Evolutionary conservation across 2,113 vertebrate genomes (phyloP).

Genomic region (Brachionichthys hirsutus): DNA sequence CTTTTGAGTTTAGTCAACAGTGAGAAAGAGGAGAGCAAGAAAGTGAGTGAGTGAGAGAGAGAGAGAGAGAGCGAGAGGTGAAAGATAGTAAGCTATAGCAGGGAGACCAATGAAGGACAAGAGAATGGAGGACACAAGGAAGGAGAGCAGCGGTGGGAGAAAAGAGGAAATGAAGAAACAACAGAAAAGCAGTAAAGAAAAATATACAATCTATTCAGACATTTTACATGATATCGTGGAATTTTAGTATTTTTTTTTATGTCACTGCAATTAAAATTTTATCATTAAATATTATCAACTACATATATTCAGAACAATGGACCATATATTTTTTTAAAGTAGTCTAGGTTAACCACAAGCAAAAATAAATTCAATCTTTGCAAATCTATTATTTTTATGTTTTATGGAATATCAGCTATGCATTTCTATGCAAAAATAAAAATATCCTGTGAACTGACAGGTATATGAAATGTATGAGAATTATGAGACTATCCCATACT

Average conservation of each 20-base stretch:
- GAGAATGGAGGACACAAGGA: conserved; percentile 3
- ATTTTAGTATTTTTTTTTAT: not conserved
- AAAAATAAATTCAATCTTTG: no score
- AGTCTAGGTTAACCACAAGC: not conserved
- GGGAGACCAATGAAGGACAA: not conserved
- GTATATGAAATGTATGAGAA: not conserved
- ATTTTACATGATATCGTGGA: not conserved
- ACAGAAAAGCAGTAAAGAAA: not conserved
- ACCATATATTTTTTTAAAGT: not conserved
- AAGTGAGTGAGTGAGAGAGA: not conserved
- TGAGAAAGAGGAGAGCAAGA: conserved; percentile 10
- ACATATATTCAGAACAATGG: not conserved
- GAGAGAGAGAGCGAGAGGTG: conserved; percentile 3
- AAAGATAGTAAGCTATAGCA: conserved; percentile 3
- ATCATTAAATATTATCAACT: not conserved
- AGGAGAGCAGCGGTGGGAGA: conserved; percentile 13
- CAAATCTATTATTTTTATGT: not conserved
- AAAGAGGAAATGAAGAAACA: not conserved
- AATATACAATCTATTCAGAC: not conserved
- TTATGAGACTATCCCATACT: no score
- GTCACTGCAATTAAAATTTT: not conserved
- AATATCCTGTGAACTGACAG: not conserved
- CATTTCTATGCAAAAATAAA: not conserved
- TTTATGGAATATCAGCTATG: not conserved
- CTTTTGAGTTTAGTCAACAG: not conserved